phyloP scores from a whole-genome alignment of 2,888 invertebrate species.

The Drosophila pseudotalamancana region DNA sequence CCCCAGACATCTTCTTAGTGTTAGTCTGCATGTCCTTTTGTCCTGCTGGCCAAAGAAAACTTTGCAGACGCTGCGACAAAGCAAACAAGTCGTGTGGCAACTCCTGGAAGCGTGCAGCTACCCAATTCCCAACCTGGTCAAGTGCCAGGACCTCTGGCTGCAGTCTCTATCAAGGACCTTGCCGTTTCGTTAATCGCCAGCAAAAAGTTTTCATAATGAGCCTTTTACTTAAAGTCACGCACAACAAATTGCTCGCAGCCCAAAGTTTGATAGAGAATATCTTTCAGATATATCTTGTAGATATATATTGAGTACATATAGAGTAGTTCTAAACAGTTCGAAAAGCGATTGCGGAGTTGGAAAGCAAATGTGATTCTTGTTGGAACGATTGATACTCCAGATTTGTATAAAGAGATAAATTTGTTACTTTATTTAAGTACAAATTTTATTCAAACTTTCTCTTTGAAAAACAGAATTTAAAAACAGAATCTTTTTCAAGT shows the following conservation, averaged over 20 bases:
- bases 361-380: too few species aligned
- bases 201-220: slow-evolving; percentile 71
- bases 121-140: slow-evolving; percentile 38
- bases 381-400: too few species aligned
- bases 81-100: slow-evolving; percentile 39
- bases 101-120: slow-evolving; percentile 20
- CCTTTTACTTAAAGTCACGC: slow-evolving; percentile 45
- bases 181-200: slow-evolving; percentile 45
- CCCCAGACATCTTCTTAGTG: background rate
- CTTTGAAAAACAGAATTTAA: too few species aligned
- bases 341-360: too few species aligned
- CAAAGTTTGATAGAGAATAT: too few species aligned
- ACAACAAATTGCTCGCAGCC: slow-evolving; percentile 20
- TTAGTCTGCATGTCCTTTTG: slow-evolving; percentile 14
- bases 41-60: slow-evolving; percentile 53
- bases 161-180: background rate
- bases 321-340: too few species aligned
- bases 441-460: too few species aligned
- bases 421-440: too few species aligned
- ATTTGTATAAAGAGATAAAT: too few species aligned
- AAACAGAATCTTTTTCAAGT: too few species aligned
- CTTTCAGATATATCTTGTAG: too few species aligned
- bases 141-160: slow-evolving; percentile 20
- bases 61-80: slow-evolving; percentile 80
- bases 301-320: too few species aligned